Evolutionary conservation across 2,888 invertebrate genomes (phyloP), one percentile per base, ranked within the genome.

Genomic region (Heliconius ethilla): DNA sequence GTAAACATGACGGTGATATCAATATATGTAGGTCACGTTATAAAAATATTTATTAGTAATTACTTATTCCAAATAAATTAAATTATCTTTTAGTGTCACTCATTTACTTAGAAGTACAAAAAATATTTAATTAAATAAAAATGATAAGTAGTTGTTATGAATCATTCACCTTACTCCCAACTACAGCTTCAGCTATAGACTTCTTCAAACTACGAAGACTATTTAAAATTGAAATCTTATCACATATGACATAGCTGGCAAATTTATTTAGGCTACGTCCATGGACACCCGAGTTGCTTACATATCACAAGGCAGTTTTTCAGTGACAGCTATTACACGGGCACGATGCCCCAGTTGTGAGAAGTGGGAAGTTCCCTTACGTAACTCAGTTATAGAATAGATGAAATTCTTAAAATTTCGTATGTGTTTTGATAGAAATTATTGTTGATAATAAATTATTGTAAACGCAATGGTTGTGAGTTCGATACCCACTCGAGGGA

Each of bases 271-370:
- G 59, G 72, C 72, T 72, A 11, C 22, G 72, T 15, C 33, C 33
- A 33, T 9, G 69, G 69, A 37, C 55, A 59, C 55, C 55, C 59
- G n/a, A 25, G 59, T 37, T 59, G 59, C 59, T 72, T 72, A 59
- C 59, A 72, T 72, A 33, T 72, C 59, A 59, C 55, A 33, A 72
- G 72, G 72, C 25, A 59, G 72, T 72, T 72, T 72, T 72, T 72
- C 72, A 72, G 72, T 72, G 72, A 72, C 72, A 72, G 72, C 72
- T 72, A 72, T 72, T 72, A 72, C 72, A 72, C 72, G 59, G 59
- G 59, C 72, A 11, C 72, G 55, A 72, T 59, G 72, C 72, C 72
- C 72, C 59, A 72, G 72, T 72, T 72, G 72, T 72, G 72, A 59
- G 72, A 72, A 72, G 59, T 72, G 33, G 72, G 37, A 59, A 59